Conservation (phyloP, 2,888 invertebrate species). For the Furcula furcula region DNA sequence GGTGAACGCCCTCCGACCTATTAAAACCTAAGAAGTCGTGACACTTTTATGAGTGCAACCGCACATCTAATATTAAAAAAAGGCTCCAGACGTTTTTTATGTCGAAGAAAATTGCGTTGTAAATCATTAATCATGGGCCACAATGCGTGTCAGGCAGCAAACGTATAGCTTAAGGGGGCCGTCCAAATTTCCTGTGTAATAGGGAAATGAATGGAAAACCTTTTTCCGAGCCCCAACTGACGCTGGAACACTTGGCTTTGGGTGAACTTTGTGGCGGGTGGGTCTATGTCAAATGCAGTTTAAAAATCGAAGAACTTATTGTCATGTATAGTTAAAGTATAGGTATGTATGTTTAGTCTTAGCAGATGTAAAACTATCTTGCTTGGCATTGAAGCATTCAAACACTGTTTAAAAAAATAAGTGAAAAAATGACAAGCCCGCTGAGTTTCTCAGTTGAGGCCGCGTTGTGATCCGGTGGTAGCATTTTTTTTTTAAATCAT, state of each 20-base stretch:
- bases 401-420: too few relatives aligned
- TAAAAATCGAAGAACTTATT: too few relatives aligned
- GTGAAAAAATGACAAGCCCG: too few relatives aligned
- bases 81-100: constrained; percentile 48
- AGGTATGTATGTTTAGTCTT: too few relatives aligned
- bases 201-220: constrained; percentile 70
- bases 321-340: too few relatives aligned
- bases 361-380: too few relatives aligned
- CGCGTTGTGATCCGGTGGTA: too few relatives aligned
- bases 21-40: constrained; percentile 27
- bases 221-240: constrained; percentile 28
- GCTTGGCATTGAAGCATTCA: too few relatives aligned
- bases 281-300: neutral
- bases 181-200: constrained; percentile 67
- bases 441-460: too few relatives aligned
- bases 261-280: constrained; percentile 23
- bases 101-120: constrained; percentile 67
- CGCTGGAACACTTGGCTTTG: constrained; percentile 26
- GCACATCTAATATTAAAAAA: constrained; percentile 30
- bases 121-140: constrained; percentile 72
- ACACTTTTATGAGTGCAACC: constrained; percentile 26
- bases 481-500: too few relatives aligned
- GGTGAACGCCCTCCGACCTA: constrained; percentile 19
- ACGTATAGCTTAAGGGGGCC: constrained; percentile 64
- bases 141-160: constrained; percentile 71